Base-by-base conservation (phyloP, 2,888 invertebrate genomes). In the Lypha dubia region DNA sequence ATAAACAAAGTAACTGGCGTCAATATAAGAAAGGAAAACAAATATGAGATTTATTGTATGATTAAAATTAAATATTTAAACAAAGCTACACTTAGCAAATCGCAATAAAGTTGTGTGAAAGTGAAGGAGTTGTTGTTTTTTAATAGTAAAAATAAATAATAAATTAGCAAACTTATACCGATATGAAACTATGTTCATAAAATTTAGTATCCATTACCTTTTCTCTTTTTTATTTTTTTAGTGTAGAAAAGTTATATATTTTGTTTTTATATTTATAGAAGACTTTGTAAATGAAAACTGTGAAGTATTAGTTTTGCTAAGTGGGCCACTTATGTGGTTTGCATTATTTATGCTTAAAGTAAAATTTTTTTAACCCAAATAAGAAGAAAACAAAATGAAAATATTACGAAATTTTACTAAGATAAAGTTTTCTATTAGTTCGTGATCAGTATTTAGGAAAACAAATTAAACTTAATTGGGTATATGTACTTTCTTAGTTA, bases 41-140 rank as follows among this genome's bases (percentile, higher is more conserved):
- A 79, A 83, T 71, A 75, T 46, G 75, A 75, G 79, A 79, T 83
- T 83, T 79, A 83, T 79, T 79, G 51, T 71, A 35, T 67, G 51
- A 71, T 67, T 70, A 71, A 41, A 79, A 74, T 63, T 63, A 53
- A 74, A 79, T 79, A 79, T 77, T 77, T 22, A 41, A 62, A 56
- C 22, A 71, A 17, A 35, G 56, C 5, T n/a, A 65, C 58, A 76
- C 35, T 58, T 13, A 49, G 13, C 2, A 38, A 15, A 56, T 49
- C 5, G n/a, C 13, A 17, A 41, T 13, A 13, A 11, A 49, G 15
- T 17, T 1, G 9, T 58, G 11, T 35, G n/a, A 58, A 17, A 58
- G 0, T 4, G 1, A n/a, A 17, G 20, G 24, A 53, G 5, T 4
- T 24, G 24, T 0, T 24, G 6, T 9, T 11, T 20, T 11, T 5